phyloP scores from a whole-genome alignment of 2,888 invertebrate species.

The Pseudanteris insignis region DNA sequence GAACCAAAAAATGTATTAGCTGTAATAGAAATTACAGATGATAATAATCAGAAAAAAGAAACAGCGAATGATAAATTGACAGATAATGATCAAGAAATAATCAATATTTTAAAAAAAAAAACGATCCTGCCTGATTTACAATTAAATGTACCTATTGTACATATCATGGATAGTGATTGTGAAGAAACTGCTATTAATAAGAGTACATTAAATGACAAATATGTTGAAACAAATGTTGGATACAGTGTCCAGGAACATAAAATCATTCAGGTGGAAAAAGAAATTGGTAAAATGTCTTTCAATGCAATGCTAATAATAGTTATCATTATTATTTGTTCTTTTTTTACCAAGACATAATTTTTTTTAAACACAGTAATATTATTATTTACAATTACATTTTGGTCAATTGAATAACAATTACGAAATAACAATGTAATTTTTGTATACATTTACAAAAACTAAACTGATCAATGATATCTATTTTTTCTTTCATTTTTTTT shows the following conservation, averaged over 20 bases:
- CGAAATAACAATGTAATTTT: not conserved
- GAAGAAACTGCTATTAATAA: constrained; percentile 51
- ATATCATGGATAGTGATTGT: constrained; percentile 57
- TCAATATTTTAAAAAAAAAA: constrained; percentile 7
- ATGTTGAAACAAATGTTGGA: too few species aligned
- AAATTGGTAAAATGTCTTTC: constrained; percentile 42
- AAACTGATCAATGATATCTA: too few species aligned
- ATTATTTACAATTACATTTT: too few species aligned
- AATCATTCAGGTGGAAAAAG: constrained; percentile 52
- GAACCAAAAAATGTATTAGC: constrained; percentile 49
- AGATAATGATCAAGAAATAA: constrained; percentile 40
- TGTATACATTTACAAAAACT: too few species aligned
- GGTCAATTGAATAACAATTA: not conserved
- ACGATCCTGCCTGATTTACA: constrained; percentile 2
- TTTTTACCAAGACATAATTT: too few species aligned
- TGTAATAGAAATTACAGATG: constrained; percentile 58
- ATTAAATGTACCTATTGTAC: constrained; percentile 42
- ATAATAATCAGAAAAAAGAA: constrained; percentile 48
- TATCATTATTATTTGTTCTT: too few species aligned
- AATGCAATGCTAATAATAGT: too few species aligned
- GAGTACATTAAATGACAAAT: constrained; percentile 19
- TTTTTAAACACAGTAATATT: too few species aligned
- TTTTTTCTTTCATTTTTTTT: too few species aligned
- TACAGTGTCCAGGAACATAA: constrained; percentile 36
- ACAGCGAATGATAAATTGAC: constrained; percentile 48